Evolutionary conservation across 1,140 invertebrate species (phyloP), one percentile per base, ranked within the genome.

Genomic region (Anthonomus grandis): DNA sequence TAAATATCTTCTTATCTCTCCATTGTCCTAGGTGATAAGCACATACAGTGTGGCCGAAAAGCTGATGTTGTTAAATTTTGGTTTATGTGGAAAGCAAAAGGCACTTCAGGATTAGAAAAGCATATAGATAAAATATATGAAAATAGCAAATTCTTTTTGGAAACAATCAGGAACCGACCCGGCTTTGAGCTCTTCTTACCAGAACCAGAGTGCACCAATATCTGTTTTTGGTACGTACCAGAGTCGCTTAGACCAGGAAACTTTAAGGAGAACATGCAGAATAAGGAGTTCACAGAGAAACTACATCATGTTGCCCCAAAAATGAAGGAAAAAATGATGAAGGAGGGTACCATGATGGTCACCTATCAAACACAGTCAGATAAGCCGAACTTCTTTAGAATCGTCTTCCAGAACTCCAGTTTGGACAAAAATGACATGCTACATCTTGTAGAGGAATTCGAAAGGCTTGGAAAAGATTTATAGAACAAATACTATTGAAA

Each of bases 31-130:
- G 95, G 95, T 0, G 95, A 97, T 70, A 97, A 97, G 69, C 89
- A 95, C 58, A 86, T 98, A 15, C 83, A 85, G 69, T 95, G 95
- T 68, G 95, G 95, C 0, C 79, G 95, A n/a, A 81, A 92, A 57
- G 94, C 92, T 9, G 95, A 98, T 68, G 90, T 96, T 2, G 80
- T 97, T 38, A 97, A 97, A 72, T 91, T 97, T 66, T 98, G 95
- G 95, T 86, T 94, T 62, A 96, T 96, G 93, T 97, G 95, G 95
- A 93, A 93, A 67, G 91, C 91, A 1, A 95, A 95, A 78, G 92
- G 92, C n/a, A 87, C 82, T 0, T 71, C 76, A 13, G 92, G 92
- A 0, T 80, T 94, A 37, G 86, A 89, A 61, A 79, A 80, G 21
- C 91, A 94, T 69, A 79, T 95, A 10, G 86, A 94, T 55, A 82